Conservation (phyloP, 2,888 invertebrate genomes). For the Falcaria lacertinaria region DNA sequence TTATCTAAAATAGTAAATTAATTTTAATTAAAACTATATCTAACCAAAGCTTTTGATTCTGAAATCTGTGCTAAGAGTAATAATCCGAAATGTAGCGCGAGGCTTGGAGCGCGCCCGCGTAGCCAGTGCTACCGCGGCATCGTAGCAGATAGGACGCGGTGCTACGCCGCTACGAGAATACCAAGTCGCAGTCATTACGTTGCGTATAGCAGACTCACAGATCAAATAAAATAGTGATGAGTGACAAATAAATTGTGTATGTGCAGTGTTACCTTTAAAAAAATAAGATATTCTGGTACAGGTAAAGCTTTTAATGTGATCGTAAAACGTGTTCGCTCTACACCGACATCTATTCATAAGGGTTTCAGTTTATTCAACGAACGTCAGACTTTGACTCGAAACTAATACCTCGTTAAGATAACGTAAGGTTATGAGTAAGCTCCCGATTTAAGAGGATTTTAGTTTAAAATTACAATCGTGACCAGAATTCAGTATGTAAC, state of each 20-base stretch:
- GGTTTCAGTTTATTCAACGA: slow-evolving; percentile 50
- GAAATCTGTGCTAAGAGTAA: slow-evolving; percentile 67
- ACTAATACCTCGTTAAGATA: slow-evolving; percentile 69
- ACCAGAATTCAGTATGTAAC: no score
- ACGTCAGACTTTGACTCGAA: slow-evolving; percentile 41
- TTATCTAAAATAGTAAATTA: slow-evolving; percentile 3
- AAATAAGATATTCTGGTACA: slow-evolving; percentile 23
- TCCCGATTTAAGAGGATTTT: not conserved
- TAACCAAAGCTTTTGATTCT: slow-evolving; percentile 61
- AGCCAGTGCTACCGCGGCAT: slow-evolving; percentile 65
- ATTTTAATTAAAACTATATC: slow-evolving; percentile 1
- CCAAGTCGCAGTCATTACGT: slow-evolving; percentile 19
- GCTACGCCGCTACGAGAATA: slow-evolving; percentile 29
- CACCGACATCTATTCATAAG: slow-evolving; percentile 32
- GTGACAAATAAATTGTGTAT: slow-evolving; percentile 17
- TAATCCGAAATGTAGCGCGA: slow-evolving; percentile 60
- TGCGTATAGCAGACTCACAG: slow-evolving; percentile 6
- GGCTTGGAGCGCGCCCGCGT: slow-evolving; percentile 61
- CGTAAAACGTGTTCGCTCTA: slow-evolving; percentile 37
- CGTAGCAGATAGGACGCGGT: slow-evolving; percentile 56
- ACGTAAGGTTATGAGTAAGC: slow-evolving; percentile 27
- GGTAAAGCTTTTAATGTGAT: slow-evolving; percentile 43
- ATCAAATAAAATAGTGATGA: not conserved
- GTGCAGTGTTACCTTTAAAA: slow-evolving; percentile 42
- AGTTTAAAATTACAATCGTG: not conserved